phyloP scores from a whole-genome alignment of 2,113 vertebrate species.

The Chaetodon trifascialis region DNA sequence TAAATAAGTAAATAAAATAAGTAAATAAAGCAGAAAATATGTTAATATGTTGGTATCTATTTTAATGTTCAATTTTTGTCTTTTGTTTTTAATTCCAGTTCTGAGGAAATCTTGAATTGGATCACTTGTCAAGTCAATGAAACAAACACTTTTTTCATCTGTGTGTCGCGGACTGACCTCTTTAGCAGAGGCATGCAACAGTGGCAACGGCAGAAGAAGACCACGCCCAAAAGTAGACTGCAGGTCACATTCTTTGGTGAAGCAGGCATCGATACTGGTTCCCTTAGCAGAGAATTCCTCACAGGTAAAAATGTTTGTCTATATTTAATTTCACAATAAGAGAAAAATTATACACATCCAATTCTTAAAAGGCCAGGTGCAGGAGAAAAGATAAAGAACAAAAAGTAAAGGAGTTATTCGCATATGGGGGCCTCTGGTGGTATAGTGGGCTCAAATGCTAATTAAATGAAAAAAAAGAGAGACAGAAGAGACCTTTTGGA shows the following conservation, averaged over 20 bases:
- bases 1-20: too few species aligned
- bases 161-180: too few species aligned
- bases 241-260: background rate
- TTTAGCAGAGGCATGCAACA: too few species aligned
- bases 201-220: too few species aligned
- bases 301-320: conserved; percentile 8
- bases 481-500: background rate
- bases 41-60: too few species aligned
- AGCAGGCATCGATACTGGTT: conserved; percentile 1
- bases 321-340: background rate
- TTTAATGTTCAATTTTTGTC: too few species aligned
- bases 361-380: background rate
- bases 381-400: conserved; percentile 2
- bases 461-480: background rate
- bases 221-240: too few species aligned
- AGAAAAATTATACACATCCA: background rate
- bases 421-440: background rate
- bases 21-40: too few species aligned
- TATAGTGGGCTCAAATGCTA: conserved; percentile 11
- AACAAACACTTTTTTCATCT: too few species aligned
- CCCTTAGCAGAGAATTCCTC: conserved; percentile 4
- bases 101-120: too few species aligned
- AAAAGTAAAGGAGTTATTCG: background rate
- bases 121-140: too few species aligned
- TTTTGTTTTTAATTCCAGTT: too few species aligned